Base-by-base conservation (phyloP, 2,797 vertebrate species). In the Rhabdophis nuchalis region DNA sequence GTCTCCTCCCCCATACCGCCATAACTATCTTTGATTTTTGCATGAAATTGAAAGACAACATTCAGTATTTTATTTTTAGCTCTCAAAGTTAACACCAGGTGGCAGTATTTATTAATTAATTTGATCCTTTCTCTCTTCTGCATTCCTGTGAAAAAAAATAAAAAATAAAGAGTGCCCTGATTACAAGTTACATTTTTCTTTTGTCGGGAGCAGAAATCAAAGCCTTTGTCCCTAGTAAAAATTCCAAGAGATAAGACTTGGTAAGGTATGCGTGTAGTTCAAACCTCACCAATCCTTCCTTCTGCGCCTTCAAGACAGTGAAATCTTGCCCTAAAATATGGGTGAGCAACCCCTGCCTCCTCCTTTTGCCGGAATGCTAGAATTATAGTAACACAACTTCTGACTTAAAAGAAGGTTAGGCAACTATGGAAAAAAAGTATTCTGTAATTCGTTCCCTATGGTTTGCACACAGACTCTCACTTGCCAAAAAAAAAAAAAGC, bases 21-120 rank as follows among this genome's bases (percentile, higher is more conserved):
- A 46, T 23, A n/a, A n/a, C n/a, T n/a, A 46, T 46, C 46, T n/a
- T 27, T 86, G 50, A 53, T 16, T n/a, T 86, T 86, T 50, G 13
- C 10, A 9, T 86, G 85, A 61, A 61, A 86, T 41, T 54, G 23
- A 57, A 64, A 25, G 36, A 20, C 2, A 27, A 64, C 29, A n/a
- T 56, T 56, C 27, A 90, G 1, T 52, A 57, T 68, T 89, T 56
- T 85, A 64, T 68, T 20, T 9, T 14, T 57, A 14, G n/a, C 12
- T 86, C 58, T 64, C 56, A 60, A 41, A 85, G 25, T 52, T 41
- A 87, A 92, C 92, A 88, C 61, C 52, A 87, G 89, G 61, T 88
- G 92, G 92, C 92, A 93, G 89, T 18, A 85, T 93, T 90, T 88
- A 46, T 52, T 91, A 82, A 54, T 58, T 23, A 13, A 13, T 4